phyloP scores from a whole-genome alignment of 1,140 invertebrate species.

The Propsilocerus akamusi region DNA sequence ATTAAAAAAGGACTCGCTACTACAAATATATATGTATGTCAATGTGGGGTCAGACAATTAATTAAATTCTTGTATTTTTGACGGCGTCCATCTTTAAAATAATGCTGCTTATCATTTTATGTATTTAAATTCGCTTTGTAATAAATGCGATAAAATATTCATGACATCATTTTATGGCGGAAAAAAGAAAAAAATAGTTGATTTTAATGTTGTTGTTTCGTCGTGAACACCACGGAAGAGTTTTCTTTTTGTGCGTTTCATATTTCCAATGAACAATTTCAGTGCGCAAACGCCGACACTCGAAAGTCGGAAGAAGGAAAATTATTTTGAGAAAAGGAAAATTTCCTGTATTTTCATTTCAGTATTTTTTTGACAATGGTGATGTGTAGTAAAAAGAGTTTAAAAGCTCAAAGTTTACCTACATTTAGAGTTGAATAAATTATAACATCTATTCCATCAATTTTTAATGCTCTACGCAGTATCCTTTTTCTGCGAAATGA shows the following conservation, averaged over 20 bases:
- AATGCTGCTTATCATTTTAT: no score
- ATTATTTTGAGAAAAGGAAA: not conserved
- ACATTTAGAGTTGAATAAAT: not conserved
- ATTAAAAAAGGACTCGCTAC: no score
- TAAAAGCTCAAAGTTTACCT: not conserved
- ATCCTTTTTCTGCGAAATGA: no score
- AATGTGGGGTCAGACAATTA: no score
- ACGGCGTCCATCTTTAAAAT: no score
- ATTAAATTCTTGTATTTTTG: no score
- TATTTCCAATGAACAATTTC: not conserved
- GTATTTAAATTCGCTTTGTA: no score
- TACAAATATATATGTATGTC: no score
- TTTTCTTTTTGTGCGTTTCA: not conserved
- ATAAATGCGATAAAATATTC: constrained; percentile 1
- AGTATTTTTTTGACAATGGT: not conserved
- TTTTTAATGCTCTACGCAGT: no score
- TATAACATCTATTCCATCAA: no score
- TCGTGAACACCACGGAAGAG: not conserved
- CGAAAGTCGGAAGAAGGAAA: not conserved
- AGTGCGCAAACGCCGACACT: not conserved
- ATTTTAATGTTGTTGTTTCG: no score
- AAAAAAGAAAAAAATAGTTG: not conserved
- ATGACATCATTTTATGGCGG: not conserved
- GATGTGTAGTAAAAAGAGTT: not conserved
- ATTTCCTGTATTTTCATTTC: not conserved